Base-by-base conservation (phyloP, 2,888 invertebrate species). In the Psococerastis gibbosa region DNA sequence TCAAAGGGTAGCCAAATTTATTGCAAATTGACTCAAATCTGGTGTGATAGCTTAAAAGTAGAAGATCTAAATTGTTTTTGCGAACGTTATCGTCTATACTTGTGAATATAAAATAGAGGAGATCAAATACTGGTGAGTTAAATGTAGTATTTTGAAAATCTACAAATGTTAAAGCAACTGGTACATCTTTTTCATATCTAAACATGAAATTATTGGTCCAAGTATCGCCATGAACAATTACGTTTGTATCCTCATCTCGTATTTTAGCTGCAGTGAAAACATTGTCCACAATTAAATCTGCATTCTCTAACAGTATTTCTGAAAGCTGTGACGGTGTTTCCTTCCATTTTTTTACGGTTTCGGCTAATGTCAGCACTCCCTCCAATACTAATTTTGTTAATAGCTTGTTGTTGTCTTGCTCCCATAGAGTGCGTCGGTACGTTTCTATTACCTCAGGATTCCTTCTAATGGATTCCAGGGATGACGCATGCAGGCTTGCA, bases 151-250 rank as follows among this genome's bases (percentile, higher is more conserved):
- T 4, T 20, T 38, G 38, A 18, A 38, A 38, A 17, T 38, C 38
- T 3, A 38, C 38, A 18, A 38, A 38, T 20, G n/a, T 38, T 11
- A 38, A 18, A 20, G 5, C 22, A 16, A 38, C 20, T 6, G 38
- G 38, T 38, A 18, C 22, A 3, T 17, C 20, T 27, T 6, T 6
- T 3, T 15, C 20, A 20, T 38, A 38, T 11, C 22, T 38, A 11
- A 38, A 38, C 38, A 38, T 38, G 18, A 20, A 38, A 20, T 38
- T 38, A 38, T 20, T 38, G 8, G 38, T 38, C 38, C 38, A 38
- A 9, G 38, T 18, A 38, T 38, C 38, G 15, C 38, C 38, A 22
- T 38, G 38, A 13, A 13, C 20, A 15, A 38, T 18, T 16, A 38
- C 38, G 18, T 38, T 38, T 4, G 20, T 18, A 3, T 6, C 5